Conservation (phyloP, 2,797 vertebrate species). For the Galaxias olidus region DNA sequence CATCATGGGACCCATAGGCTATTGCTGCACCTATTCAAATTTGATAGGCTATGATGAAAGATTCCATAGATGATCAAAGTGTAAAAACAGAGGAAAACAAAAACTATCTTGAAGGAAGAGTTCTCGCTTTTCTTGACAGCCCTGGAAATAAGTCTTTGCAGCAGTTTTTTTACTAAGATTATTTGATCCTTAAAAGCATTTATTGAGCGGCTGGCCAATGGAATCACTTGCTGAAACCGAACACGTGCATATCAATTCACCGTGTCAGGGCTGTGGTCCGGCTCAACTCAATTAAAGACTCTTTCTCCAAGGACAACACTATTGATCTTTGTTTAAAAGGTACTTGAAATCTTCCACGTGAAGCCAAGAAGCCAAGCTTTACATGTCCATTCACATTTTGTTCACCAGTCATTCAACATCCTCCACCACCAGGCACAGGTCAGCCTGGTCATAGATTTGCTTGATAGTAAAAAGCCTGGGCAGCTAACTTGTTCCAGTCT, state of each 20-base stretch:
- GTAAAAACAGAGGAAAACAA: too few species aligned
- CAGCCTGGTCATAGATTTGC: too few species aligned
- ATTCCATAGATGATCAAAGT: too few species aligned
- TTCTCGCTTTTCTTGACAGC: background rate
- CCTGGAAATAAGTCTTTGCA: slow-evolving; percentile 11
- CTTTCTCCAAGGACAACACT: slow-evolving; percentile 68
- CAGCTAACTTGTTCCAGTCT: too few species aligned
- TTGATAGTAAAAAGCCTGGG: too few species aligned
- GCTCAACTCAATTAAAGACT: slow-evolving; percentile 64
- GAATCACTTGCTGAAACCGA: slow-evolving; percentile 74
- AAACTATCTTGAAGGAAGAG: background rate
- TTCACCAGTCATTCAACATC: slow-evolving; percentile 11
- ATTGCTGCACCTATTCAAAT: too few species aligned
- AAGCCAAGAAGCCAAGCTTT: slow-evolving; percentile 44
- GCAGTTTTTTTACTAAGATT: slow-evolving; percentile 42
- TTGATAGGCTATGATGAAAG: too few species aligned
- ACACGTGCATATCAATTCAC: slow-evolving; percentile 76
- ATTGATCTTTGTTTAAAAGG: slow-evolving; percentile 74
- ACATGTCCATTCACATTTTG: slow-evolving; percentile 2
- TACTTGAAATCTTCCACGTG: slow-evolving; percentile 56
- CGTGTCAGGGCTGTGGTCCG: slow-evolving; percentile 52
- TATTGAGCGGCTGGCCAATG: slow-evolving; percentile 76
- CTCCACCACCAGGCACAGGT: too few species aligned
- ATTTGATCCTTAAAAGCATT: slow-evolving; percentile 68
- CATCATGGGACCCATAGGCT: too few species aligned